Evolutionary conservation across 2,797 vertebrate species (phyloP).

Genomic region (Adelosebastes latens): DNA sequence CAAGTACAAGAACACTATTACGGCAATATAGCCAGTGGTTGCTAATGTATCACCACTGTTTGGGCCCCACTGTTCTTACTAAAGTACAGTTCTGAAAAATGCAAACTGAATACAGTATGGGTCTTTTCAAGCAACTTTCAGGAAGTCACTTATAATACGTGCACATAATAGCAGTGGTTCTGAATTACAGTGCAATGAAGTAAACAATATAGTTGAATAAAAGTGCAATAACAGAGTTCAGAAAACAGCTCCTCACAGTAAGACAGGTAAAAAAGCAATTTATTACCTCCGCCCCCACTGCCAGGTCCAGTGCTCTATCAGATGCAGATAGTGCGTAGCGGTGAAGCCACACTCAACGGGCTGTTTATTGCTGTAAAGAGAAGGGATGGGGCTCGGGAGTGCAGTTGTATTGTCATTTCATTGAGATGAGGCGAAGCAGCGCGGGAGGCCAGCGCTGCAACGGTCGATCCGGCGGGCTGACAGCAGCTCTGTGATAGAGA

Average conservation of each 20-base stretch:
- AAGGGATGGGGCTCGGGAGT: slow-evolving; percentile 81
- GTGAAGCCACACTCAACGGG: slow-evolving; percentile 50
- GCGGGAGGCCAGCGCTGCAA: slow-evolving; percentile 69
- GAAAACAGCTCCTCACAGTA: not conserved
- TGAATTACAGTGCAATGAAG: not conserved
- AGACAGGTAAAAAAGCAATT: slow-evolving; percentile 20
- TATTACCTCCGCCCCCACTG: not conserved
- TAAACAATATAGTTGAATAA: not conserved
- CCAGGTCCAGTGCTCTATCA: slow-evolving; percentile 21
- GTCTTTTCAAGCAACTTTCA: not conserved
- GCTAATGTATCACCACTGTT: not conserved
- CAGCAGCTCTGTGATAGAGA: slow-evolving; percentile 56
- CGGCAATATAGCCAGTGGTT: not conserved
- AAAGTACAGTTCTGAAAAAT: not conserved
- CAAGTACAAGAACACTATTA: not conserved
- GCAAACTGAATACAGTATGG: not conserved
- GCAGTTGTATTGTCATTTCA: slow-evolving; percentile 86
- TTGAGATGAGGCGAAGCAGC: slow-evolving; percentile 81
- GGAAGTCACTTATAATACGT: not conserved
- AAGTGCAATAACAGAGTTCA: slow-evolving; percentile 10
- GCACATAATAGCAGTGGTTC: not conserved
- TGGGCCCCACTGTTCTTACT: not conserved
- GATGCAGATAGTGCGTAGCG: slow-evolving; percentile 27
- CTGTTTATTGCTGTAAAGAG: slow-evolving; percentile 69
- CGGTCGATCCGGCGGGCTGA: slow-evolving; percentile 68